These are phyloP conservation scores for Agelaius tricolor DNA, from an alignment of 2,113 vertebrate species.

Conservation along the genomic window DNA sequence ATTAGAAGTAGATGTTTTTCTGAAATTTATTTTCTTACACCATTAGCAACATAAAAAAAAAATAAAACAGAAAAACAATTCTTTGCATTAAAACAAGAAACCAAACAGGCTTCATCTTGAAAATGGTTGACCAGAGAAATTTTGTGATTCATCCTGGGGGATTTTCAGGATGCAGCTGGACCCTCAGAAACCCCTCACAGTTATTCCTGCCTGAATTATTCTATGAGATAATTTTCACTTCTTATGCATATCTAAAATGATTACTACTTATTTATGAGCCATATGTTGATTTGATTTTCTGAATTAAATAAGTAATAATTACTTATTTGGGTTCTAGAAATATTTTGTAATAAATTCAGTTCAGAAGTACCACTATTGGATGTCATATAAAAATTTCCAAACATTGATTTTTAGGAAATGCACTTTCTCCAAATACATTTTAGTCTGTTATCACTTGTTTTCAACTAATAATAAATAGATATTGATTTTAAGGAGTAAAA, in stretches of 20 bases:
- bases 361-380: background rate
- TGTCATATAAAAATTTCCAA: background rate
- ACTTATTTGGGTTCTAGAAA: background rate
- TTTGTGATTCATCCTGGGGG: background rate
- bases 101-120: background rate
- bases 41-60: background rate
- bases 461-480: background rate
- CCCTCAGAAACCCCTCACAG: background rate
- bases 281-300: background rate
- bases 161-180: background rate
- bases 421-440: background rate
- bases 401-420: background rate
- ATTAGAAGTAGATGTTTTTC: background rate
- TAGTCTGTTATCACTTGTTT: background rate
- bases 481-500: background rate
- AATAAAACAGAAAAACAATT: background rate
- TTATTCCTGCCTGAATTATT: background rate
- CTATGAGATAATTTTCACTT: background rate
- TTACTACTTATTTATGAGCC: background rate
- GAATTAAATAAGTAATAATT: background rate
- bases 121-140: background rate
- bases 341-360: background rate
- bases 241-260: background rate
- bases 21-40: background rate
- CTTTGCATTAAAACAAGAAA: background rate